These are phyloP conservation scores for Ursus arctos DNA, from an alignment of 2,113 vertebrate genomes.

Conservation along the genomic window DNA sequence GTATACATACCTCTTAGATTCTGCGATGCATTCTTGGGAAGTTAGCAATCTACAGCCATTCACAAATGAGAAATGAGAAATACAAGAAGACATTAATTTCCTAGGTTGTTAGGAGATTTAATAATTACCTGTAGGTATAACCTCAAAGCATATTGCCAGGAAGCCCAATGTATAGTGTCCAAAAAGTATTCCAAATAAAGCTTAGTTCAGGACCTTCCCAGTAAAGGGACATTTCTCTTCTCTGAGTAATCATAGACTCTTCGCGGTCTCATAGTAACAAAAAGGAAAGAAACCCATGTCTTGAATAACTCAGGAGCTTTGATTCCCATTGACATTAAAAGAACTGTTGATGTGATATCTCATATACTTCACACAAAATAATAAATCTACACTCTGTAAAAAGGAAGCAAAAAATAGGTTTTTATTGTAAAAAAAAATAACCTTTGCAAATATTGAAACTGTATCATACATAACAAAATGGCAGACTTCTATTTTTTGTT, in stretches of 20 bases:
- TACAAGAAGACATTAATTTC: not conserved
- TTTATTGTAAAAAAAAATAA: not conserved
- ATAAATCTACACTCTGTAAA: not conserved
- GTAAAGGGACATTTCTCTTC: not conserved
- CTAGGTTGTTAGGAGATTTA: not conserved
- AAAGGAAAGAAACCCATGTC: not conserved
- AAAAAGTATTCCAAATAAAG: not conserved
- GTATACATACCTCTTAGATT: not conserved
- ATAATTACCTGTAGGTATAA: not conserved
- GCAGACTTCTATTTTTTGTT: not conserved
- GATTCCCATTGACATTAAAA: not conserved
- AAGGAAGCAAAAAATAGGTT: not conserved
- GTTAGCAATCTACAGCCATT: not conserved
- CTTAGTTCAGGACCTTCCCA: not conserved
- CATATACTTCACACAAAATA: not conserved
- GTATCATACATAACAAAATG: not conserved
- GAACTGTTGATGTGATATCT: not conserved
- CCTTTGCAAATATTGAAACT: not conserved
- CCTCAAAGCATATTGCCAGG: not conserved
- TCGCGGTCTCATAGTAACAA: not conserved
- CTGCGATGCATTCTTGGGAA: not conserved
- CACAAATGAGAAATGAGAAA: not conserved
- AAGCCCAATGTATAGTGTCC: not conserved
- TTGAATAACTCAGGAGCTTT: not conserved
- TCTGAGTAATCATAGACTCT: not conserved